Evolutionary conservation across 2,888 invertebrate species (phyloP), one percentile per base, ranked within the genome.

Genomic region (Abscondita cerata): DNA sequence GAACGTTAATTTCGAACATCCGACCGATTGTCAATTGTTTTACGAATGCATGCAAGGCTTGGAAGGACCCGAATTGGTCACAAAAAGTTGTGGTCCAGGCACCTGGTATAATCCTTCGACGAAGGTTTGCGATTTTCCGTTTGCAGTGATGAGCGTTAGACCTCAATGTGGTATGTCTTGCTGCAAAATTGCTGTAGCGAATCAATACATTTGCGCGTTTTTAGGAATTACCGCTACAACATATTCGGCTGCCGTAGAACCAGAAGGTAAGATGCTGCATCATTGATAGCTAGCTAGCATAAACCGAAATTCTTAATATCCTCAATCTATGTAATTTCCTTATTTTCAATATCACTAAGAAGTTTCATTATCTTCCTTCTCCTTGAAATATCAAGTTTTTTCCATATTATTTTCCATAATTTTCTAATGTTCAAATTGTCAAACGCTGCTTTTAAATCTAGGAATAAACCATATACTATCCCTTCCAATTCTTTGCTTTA

Each of bases 1-100:
- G 0, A 81, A 82, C 11, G 87, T 88, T 0, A 85, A 85, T 75
- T 81, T 84, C 72, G 83, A 86, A 11, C 88, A 88, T 77, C 86
- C 86, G 0, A 83, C 79, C 0, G 86, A 91, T 77, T 93, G 92
- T 73, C 81, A 83, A 68, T 81, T 86, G 73, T 93, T 90, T 80
- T 86, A 88, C 74, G 89, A 91, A 59, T 92, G 92, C 64, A 80
- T 81, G 0, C 85, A 86, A 0, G 80, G 79, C 19, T 61, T 67
- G 1, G 34, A 66, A 44, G 70, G 68, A 5, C 72, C 76, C 25
- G 64, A 75, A 62, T 70, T 76, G 19, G 86, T 89, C 4, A 84
- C 87, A 69, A 90, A 90, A 80, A 81, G 83, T 0, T 92, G 92
- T 70, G 87, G 85, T 0, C 80, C 83, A 0, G 82, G 81, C 12